These are phyloP conservation scores for Paradoxurus hermaphroditus DNA, from an alignment of 2,113 vertebrate genomes.

Conservation along the genomic window DNA sequence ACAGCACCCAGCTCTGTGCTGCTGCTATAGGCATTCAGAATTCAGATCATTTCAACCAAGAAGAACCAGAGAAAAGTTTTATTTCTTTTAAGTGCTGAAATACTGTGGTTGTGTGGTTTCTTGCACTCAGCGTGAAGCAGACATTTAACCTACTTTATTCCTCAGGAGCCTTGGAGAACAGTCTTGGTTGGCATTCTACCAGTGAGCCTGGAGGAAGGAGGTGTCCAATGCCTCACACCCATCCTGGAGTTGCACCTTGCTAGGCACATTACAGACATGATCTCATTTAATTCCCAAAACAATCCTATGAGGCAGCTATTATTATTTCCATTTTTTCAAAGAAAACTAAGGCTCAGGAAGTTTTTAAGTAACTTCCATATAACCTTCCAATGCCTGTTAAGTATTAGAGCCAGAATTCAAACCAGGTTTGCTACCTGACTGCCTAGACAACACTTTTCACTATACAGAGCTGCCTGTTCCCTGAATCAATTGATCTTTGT, in stretches of 20 bases:
- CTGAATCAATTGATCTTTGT: neutral
- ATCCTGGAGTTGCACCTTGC: neutral
- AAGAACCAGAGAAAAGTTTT: neutral
- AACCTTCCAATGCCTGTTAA: neutral
- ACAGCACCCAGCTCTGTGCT: neutral
- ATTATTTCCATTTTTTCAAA: neutral
- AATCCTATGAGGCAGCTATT: neutral
- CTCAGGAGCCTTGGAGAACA: neutral
- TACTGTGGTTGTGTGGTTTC: neutral
- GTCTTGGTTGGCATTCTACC: neutral
- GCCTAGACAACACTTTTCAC: neutral
- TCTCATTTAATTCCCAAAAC: neutral
- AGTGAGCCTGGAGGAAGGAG: neutral
- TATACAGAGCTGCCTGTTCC: neutral
- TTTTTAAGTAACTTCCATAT: neutral
- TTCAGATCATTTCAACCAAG: neutral
- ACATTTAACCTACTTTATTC: neutral
- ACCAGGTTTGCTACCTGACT: neutral
- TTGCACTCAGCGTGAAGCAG: neutral
- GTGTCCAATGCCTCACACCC: neutral
- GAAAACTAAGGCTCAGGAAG: neutral
- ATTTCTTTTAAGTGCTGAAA: neutral
- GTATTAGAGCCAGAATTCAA: neutral
- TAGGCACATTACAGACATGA: neutral
- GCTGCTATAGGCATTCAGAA: neutral